These are phyloP conservation scores for Hirudinaria manillensis DNA, from an alignment of 2,888 invertebrate genomes.

Conservation along the genomic window DNA sequence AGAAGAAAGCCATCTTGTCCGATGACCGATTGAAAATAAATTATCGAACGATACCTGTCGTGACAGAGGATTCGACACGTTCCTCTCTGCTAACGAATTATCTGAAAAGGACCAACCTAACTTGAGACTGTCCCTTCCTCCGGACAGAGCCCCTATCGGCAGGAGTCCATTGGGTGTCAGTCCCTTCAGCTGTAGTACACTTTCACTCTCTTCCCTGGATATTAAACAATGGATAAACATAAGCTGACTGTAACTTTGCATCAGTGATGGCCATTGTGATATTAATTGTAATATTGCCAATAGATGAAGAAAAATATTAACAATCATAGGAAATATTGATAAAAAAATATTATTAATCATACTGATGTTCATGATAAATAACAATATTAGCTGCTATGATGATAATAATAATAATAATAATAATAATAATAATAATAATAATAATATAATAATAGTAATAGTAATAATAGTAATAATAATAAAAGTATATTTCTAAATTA, in stretches of 20 bases:
- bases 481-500: no score
- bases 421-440: not conserved
- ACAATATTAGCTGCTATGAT: not conserved
- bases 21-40: not conserved
- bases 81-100: not conserved
- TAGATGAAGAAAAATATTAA: no score
- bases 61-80: not conserved
- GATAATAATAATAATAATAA: not conserved
- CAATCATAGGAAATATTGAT: no score
- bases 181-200: conserved; percentile 94
- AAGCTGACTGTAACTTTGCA: not conserved
- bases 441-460: not conserved
- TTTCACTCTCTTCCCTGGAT: conserved; percentile 93
- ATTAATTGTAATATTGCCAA: not conserved
- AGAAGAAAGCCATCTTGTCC: not conserved
- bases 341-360: no score
- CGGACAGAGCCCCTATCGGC: conserved; percentile 90
- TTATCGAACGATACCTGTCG: not conserved
- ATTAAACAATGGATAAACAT: conserved; percentile 41
- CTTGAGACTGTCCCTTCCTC: conserved; percentile 83
- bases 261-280: not conserved
- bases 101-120: conserved; percentile 8
- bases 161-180: conserved; percentile 95
- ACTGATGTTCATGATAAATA: no score
- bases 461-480: not conserved